phyloP scores from a whole-genome alignment of 2,113 vertebrate genomes.

The Prunella himalayana region DNA sequence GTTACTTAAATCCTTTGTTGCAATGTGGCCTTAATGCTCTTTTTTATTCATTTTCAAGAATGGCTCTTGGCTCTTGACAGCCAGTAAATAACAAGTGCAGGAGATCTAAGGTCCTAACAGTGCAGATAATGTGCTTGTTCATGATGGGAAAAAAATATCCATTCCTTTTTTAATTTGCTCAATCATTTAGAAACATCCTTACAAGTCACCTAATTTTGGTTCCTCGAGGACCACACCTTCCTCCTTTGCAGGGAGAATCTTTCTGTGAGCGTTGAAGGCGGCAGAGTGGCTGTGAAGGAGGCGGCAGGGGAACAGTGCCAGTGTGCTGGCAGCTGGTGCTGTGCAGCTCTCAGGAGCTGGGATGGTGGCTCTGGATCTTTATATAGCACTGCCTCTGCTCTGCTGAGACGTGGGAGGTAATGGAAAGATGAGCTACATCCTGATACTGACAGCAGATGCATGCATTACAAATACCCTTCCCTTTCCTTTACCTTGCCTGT shows the following conservation, averaged over 20 bases:
- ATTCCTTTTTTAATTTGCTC: not conserved
- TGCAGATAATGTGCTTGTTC: not conserved
- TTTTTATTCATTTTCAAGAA: not conserved
- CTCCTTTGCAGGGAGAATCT: not conserved
- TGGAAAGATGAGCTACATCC: not conserved
- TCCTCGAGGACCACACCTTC: not conserved
- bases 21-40: not conserved
- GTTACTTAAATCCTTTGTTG: not conserved
- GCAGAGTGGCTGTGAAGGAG: not conserved
- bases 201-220: not conserved
- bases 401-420: not conserved
- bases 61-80: not conserved
- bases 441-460: not conserved
- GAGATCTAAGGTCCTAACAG: not conserved
- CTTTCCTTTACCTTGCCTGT: not conserved
- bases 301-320: not conserved
- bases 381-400: not conserved
- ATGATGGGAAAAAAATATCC: not conserved
- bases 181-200: not conserved
- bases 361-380: not conserved
- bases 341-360: not conserved
- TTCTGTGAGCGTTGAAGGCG: accelerated
- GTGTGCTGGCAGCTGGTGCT: not conserved
- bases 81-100: not conserved
- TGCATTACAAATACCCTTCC: not conserved